Percentiles rank a stretch among this genome's conserved stretches.
These are phyloP conservation scores for Jacana jacana DNA, from an alignment of 2,113 vertebrate genomes.

Conservation along the genomic window DNA sequence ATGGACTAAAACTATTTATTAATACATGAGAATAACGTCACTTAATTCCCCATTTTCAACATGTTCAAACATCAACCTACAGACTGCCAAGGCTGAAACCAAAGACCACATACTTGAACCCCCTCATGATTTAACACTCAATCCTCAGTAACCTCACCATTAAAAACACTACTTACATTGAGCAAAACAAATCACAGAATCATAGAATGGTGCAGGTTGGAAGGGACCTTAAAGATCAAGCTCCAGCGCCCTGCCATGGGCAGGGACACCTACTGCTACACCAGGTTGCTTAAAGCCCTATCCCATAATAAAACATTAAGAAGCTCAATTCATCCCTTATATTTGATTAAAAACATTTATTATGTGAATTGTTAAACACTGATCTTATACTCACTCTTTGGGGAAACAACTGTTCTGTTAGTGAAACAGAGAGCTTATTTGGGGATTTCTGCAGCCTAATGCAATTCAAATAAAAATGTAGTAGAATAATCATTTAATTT, in stretches of 20 bases:
- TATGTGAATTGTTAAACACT: not conserved
- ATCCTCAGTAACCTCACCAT: not conserved
- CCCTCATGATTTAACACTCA: not conserved
- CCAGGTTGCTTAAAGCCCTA: no score
- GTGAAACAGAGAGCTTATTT: not conserved
- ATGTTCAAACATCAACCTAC: not conserved
- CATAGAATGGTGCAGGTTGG: no score
- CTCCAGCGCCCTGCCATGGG: no score
- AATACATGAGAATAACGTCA: not conserved
- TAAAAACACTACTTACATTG: not conserved
- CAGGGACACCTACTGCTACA: no score
- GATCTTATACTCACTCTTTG: not conserved
- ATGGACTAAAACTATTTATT: not conserved
- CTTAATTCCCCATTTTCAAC: not conserved
- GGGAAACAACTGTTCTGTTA: not conserved
- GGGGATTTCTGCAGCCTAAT: not conserved
- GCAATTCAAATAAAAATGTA: not conserved
- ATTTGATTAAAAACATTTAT: not conserved
- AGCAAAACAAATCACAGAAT: not conserved
- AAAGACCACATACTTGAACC: not conserved
- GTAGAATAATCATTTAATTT: not conserved
- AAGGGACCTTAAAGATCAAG: no score
- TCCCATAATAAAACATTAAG: not conserved
- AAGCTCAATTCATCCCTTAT: not conserved
- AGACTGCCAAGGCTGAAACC: not conserved